phyloP scores from a whole-genome alignment of 1,140 invertebrate species.

The Bombus vancouverensis region DNA sequence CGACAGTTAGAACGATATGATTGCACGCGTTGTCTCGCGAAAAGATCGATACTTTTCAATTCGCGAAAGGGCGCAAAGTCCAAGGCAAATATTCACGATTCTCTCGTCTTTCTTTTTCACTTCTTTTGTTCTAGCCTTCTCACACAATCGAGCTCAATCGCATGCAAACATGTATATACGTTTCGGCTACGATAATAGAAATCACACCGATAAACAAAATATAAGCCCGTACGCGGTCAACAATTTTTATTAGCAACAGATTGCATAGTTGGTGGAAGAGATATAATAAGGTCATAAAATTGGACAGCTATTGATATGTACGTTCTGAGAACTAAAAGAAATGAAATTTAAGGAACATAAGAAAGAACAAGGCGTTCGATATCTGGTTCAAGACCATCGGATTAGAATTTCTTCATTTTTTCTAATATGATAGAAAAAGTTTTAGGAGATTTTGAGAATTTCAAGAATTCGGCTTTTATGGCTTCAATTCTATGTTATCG shows the following conservation, averaged over 20 bases:
- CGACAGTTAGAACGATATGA: constrained; percentile 11
- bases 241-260: constrained; percentile 11
- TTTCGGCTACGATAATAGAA: constrained; percentile 12
- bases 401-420: neutral
- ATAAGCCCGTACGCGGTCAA: constrained; percentile 1
- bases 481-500: neutral
- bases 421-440: neutral
- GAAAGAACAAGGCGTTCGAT: neutral
- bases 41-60: constrained; percentile 1
- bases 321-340: neutral
- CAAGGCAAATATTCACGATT: constrained; percentile 19
- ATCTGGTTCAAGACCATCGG: neutral
- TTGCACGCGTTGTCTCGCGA: constrained; percentile 1
- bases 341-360: neutral
- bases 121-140: neutral
- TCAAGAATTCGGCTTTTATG: neutral
- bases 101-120: neutral
- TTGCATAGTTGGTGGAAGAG: neutral
- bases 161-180: neutral
- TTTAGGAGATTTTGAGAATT: neutral
- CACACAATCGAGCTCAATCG: neutral
- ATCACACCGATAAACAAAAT: constrained; percentile 41
- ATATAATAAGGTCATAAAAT: neutral
- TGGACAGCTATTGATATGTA: neutral
- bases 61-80: constrained; percentile 9